Percentiles rank a stretch among this genome's conserved stretches.
phyloP scores from a whole-genome alignment of 2,888 invertebrate species.

The Drosophila falleni region DNA sequence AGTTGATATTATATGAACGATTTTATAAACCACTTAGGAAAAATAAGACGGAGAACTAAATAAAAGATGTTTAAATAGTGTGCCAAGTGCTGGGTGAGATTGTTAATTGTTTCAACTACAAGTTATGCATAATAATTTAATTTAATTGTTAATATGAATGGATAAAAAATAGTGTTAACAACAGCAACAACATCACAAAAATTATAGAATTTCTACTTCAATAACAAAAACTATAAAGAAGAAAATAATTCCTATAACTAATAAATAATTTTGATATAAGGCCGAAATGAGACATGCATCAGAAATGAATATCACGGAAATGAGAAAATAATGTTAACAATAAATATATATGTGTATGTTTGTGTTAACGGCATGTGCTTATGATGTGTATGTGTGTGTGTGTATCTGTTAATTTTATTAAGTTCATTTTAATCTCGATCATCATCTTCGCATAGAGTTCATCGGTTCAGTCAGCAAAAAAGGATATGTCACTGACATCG shows the following conservation, averaged over 20 bases:
- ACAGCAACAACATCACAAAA: slow-evolving; percentile 32
- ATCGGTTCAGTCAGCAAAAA: slow-evolving; percentile 59
- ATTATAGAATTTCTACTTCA: slow-evolving; percentile 3
- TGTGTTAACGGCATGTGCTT: slow-evolving; percentile 6
- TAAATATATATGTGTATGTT: slow-evolving; percentile 15
- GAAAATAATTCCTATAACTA: slow-evolving; percentile 19
- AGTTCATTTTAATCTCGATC: background rate
- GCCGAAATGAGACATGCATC: slow-evolving; percentile 31
- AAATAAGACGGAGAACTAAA: background rate
- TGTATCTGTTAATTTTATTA: slow-evolving; percentile 35
- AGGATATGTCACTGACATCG: slow-evolving; percentile 54
- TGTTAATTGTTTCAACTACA: background rate
- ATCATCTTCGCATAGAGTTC: background rate
- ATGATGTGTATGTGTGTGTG: slow-evolving; percentile 5
- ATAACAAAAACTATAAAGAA: slow-evolving; percentile 2
- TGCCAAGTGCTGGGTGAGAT: background rate
- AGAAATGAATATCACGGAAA: slow-evolving; percentile 8
- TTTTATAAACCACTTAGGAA: background rate
- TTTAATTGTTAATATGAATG: slow-evolving; percentile 10
- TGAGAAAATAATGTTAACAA: slow-evolving; percentile 1
- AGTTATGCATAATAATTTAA: slow-evolving; percentile 7
- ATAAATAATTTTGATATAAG: slow-evolving; percentile 35
- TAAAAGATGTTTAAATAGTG: slow-evolving; percentile 1
- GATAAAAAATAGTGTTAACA: slow-evolving; percentile 10
- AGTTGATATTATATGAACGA: background rate